Evolutionary conservation across 2,888 invertebrate genomes (phyloP), one percentile per base, ranked within the genome.

Genomic region (Julus scandinavius): DNA sequence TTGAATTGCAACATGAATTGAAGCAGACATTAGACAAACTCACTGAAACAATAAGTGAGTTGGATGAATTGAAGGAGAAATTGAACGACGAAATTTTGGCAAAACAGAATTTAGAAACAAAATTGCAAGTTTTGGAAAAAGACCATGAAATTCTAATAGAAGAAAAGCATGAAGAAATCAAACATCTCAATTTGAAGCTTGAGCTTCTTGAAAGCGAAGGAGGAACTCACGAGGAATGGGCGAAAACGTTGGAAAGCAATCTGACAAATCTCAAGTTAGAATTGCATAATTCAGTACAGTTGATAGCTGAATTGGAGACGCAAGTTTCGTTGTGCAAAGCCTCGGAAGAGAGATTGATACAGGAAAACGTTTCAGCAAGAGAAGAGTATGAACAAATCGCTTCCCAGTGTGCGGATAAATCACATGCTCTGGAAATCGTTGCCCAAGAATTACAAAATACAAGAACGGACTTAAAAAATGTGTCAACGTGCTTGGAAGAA

Each of bases 381-480:
- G 29, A 72, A 29, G 29, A 29, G 13, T 72, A 29, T 29, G 72
- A 72, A 13, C 29, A 72, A 29, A n/a, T 29, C 3, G 7, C 4
- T 2, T 9, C 9, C 11, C 11, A 9, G 29, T 72, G 5, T 72
- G 72, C 72, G 2, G 72, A 72, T 29, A 29, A 29, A 11, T 2
- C n/a, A 11, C 72, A 11, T 72, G 72, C 72, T 11, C 72, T 72
- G 2, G 72, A 72, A 72, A 29, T 11, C 7, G 72, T 72, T 6
- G 29, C 72, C 29, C 72, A 72, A 72, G 72, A 72, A 63, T 63
- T 63, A 63, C n/a, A 63, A 63, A 63, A 20, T n/a, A 20, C 63
- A n/a, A 63, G n/a, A 6, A 20, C n/a, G 6, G 63, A 63, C 20
- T 63, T 63, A 20, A 20, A 63, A 63, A 6, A 63, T 20, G 63